Percentiles rank a stretch among this genome's conserved stretches.
Evolutionary conservation across 1,140 invertebrate species (phyloP).

Genomic region (Calliopsis andreniformis): DNA sequence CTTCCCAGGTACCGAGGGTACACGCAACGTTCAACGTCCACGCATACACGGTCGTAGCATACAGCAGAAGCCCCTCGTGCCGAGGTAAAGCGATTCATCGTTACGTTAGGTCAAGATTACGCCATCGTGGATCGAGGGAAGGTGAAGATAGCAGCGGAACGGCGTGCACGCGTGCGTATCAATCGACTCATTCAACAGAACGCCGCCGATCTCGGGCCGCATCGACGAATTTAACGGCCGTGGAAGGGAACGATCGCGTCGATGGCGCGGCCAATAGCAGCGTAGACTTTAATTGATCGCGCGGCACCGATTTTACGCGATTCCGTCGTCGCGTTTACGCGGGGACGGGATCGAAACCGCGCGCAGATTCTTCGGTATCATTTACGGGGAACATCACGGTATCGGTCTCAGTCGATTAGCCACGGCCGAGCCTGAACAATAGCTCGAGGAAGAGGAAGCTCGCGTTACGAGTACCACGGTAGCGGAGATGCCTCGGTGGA

Average conservation of each 20-base stretch:
- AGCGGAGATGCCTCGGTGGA: conserved; percentile 39
- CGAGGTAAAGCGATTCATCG: no score
- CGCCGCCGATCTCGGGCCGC: no score
- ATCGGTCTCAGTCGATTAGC: conserved; percentile 61
- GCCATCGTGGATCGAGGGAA: no score
- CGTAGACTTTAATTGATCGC: conserved; percentile 19
- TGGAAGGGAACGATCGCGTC: conserved; percentile 1
- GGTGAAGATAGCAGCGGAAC: no score
- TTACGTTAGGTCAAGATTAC: no score
- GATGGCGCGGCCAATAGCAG: neutral
- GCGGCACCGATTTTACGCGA: conserved; percentile 6
- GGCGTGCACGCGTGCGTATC: no score
- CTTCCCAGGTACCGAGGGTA: no score
- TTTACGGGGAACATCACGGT: conserved; percentile 48
- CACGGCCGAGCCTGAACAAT: conserved; percentile 52
- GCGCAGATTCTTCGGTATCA: conserved; percentile 25
- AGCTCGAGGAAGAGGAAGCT: conserved; percentile 63
- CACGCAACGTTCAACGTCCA: no score
- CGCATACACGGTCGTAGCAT: no score
- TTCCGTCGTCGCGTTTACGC: conserved; percentile 6
- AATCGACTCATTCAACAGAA: no score
- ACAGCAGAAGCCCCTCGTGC: no score
- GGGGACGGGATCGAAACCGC: neutral
- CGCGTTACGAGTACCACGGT: conserved; percentile 61
- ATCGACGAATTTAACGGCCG: neutral